Evolutionary conservation across 92 coral and sea anemone species (phyloP).

Genomic region (Paragorgia papillata): DNA sequence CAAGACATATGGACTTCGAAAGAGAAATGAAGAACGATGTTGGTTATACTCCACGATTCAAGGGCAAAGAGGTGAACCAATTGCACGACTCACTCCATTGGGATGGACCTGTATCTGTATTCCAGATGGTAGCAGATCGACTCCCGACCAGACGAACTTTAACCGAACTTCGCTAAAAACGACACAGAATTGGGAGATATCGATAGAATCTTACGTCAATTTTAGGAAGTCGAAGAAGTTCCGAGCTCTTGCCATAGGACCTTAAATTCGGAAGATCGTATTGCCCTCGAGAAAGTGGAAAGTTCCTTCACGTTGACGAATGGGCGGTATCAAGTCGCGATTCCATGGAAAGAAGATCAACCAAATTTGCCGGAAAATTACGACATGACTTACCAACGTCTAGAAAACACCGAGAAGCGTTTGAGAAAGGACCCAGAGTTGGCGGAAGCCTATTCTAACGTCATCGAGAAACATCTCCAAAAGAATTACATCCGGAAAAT

Average conservation of each 20-base stretch:
- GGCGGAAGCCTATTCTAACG: constrained; percentile 46
- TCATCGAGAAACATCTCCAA: constrained; percentile 49
- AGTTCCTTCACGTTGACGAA: constrained; percentile 24
- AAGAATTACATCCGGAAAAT: constrained; percentile 59
- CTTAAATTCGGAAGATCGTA: constrained; percentile 13
- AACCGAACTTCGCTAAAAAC: constrained; percentile 2
- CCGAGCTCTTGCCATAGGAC: background rate
- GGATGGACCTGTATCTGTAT: constrained; percentile 47
- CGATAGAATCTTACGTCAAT: constrained; percentile 17
- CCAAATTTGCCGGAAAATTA: constrained; percentile 58
- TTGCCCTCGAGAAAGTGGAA: constrained; percentile 16
- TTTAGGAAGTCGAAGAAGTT: constrained; percentile 39
- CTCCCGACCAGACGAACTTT: constrained; percentile 7
- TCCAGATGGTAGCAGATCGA: background rate
- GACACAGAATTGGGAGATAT: background rate
- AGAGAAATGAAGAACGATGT: too few relatives aligned
- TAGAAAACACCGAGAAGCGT: constrained; percentile 61
- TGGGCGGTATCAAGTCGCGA: constrained; percentile 48
- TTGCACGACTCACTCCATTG: constrained; percentile 40
- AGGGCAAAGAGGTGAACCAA: constrained; percentile 33
- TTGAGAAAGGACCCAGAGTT: constrained; percentile 58
- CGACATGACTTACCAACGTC: constrained; percentile 47
- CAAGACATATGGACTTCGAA: too few relatives aligned
- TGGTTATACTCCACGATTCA: too few relatives aligned
- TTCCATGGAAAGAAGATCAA: constrained; percentile 46